A percentile compares a stretch with the other conserved stretches of the same genome.
These are phyloP conservation scores for Platalea minor DNA, from an alignment of 2,797 vertebrate species.

Conservation along the genomic window DNA sequence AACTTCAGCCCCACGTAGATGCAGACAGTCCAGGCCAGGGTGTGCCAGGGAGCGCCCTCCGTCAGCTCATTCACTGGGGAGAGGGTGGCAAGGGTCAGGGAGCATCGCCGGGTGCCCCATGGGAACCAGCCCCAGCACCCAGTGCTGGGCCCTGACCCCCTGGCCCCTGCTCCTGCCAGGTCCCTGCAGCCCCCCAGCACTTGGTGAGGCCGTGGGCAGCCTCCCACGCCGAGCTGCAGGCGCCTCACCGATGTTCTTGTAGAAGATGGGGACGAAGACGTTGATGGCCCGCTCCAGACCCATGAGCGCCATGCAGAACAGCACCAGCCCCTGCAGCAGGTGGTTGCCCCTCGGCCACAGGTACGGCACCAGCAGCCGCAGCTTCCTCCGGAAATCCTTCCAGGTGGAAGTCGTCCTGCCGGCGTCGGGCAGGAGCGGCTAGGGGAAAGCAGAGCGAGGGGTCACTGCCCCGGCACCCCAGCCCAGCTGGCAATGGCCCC, in stretches of 20 bases:
- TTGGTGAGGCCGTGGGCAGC: background rate
- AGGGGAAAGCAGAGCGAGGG: background rate
- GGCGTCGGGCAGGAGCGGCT: conserved; percentile 76
- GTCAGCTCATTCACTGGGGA: conserved; percentile 87
- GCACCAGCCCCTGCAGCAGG: conserved; percentile 85
- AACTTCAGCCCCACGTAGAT: conserved; percentile 89
- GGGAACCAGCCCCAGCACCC: background rate
- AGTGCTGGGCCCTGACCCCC: background rate
- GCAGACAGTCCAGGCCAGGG: conserved; percentile 83
- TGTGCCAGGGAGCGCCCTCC: conserved; percentile 76
- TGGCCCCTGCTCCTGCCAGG: background rate
- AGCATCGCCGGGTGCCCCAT: background rate
- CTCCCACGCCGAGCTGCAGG: background rate
- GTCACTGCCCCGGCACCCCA: background rate
- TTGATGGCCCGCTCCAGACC: conserved; percentile 89
- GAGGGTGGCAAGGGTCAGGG: background rate
- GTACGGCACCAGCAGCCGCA: conserved; percentile 85
- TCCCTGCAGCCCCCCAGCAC: background rate
- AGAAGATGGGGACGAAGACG: conserved; percentile 93
- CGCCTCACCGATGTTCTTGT: conserved; percentile 88
- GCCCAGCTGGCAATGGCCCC: background rate
- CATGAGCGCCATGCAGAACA: conserved; percentile 88
- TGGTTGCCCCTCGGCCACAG: conserved; percentile 87
- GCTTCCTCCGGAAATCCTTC: conserved; percentile 84
- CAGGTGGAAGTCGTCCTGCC: conserved; percentile 83